phyloP scores from a whole-genome alignment of 1,140 invertebrate species.

The Brachionus plicatilis region DNA sequence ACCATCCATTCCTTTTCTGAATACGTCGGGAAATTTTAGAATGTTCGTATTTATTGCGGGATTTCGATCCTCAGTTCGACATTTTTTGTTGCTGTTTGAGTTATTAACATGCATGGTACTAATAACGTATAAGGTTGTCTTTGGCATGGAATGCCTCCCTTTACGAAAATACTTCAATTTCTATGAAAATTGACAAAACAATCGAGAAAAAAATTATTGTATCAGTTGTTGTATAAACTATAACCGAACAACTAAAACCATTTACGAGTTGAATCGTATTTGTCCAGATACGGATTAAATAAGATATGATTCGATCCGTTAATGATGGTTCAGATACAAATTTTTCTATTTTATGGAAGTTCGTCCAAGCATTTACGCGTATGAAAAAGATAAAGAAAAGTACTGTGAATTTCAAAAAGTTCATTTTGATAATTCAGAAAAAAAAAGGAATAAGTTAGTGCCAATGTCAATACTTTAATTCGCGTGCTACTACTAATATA shows the following conservation, averaged over 20 bases:
- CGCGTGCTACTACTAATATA: too few species aligned
- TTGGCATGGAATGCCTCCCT: not conserved
- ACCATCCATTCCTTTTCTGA: not conserved
- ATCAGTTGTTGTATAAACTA: not conserved
- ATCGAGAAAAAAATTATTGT: not conserved
- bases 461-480: too few species aligned
- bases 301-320: not conserved
- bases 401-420: too few species aligned
- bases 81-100: not conserved
- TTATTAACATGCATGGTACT: not conserved
- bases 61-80: not conserved
- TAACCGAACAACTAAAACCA: not conserved
- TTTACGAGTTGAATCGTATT: not conserved
- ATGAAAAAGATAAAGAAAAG: too few species aligned
- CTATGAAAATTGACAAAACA: not conserved
- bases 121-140: not conserved
- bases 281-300: not conserved
- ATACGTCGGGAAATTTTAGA: not conserved
- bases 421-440: too few species aligned
- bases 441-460: too few species aligned
- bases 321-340: not conserved
- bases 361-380: too few species aligned
- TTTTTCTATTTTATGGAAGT: too few species aligned
- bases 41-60: not conserved
- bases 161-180: not conserved